Evolutionary conservation across 2,888 invertebrate species (phyloP), one percentile per base, ranked within the genome.

Genomic region (Tachina fera): DNA sequence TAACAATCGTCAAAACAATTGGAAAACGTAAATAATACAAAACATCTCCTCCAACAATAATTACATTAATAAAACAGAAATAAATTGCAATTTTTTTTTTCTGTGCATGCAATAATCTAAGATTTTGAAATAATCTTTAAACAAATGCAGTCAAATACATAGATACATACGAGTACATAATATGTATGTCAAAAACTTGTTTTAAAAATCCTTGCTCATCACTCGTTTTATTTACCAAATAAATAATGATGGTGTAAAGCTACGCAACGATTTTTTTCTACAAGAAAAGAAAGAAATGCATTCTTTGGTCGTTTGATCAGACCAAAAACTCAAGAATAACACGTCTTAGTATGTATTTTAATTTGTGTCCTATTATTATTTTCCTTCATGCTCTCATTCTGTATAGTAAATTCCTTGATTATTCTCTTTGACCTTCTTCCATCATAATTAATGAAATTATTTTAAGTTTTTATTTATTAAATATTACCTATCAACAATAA

Each of bases 1-100:
- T 86, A 92, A 90, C 79, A 92, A 90, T 90, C 92, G 93, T 83
- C 93, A 93, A 87, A 93, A 93, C 81, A 93, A 93, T 85, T 93
- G 93, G 93, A 93, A 93, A 90, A 92, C 93, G 88, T 93, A 91
- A 91, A 88, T 84, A 68, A 39, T 11, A 77, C 14, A 71, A 51
- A 75, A 14, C 45, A 78, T 19, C 53, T 60, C n/a, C 53, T 60
- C n/a, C 51, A 70, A 43, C 58, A 56, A 39, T 39, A 77, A 49
- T 8, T 51, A 43, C 13, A 53, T 61, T 16, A 70, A 53, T 61
- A 19, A 22, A 41, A 70, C 60, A n/a, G 13, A 56, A 53, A 49
- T 13, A 51, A 39, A 63, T 22, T 31, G 31, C 51, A 60, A 71
- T 53, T 68, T 75, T 61, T 58, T 58, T n/a, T 22, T 65, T 65